Conservation (phyloP, 2,113 vertebrate species). For the Tricholaema leucomelas region DNA sequence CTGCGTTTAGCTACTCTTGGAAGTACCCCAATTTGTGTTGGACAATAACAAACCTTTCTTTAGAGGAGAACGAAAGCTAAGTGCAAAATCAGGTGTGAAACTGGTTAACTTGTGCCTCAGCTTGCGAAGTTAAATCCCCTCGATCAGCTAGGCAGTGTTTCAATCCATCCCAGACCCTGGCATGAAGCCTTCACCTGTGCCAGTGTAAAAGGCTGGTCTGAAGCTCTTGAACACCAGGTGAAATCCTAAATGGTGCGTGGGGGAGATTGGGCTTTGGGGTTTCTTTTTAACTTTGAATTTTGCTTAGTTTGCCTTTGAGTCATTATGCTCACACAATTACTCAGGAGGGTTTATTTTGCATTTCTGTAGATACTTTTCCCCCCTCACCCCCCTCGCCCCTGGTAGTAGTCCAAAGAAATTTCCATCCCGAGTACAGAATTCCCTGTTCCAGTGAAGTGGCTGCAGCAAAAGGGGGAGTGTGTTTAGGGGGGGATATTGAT, state of each 20-base stretch:
- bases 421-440: not conserved
- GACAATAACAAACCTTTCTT: not conserved
- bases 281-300: not conserved
- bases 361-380: not conserved
- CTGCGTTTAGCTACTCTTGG: not conserved
- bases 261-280: not conserved
- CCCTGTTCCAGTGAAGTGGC: rapidly evolving
- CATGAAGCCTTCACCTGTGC: not conserved
- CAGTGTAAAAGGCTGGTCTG: not conserved
- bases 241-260: not conserved
- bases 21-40: not conserved
- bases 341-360: not conserved
- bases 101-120: not conserved
- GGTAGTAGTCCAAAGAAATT: not conserved
- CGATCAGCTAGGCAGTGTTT: not conserved
- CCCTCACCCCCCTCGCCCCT: not conserved
- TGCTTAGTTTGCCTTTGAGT: not conserved
- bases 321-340: not conserved
- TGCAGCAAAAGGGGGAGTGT: not conserved
- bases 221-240: not conserved
- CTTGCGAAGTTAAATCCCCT: not conserved
- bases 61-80: not conserved
- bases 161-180: not conserved
- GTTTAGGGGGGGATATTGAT: not conserved
- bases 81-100: not conserved